Percentiles rank a stretch among this genome's conserved stretches.
Conservation (phyloP, 2,797 vertebrate genomes). For the Lateolabrax maculatus region DNA sequence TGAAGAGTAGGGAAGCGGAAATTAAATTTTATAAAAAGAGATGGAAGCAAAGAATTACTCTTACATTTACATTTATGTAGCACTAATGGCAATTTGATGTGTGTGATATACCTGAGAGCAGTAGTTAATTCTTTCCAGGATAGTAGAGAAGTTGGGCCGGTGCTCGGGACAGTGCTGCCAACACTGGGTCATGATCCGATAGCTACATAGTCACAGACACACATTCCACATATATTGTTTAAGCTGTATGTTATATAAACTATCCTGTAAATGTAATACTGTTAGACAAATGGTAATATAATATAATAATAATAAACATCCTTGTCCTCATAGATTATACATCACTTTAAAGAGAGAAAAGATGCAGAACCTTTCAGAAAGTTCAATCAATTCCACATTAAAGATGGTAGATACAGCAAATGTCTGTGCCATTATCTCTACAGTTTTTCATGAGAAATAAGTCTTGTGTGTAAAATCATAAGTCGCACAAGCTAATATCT, state of each 20-base stretch:
- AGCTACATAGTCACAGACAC: slow-evolving; percentile 77
- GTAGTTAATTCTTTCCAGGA: slow-evolving; percentile 93
- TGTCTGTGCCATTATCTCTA: neutral
- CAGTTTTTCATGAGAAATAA: neutral
- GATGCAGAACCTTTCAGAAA: neutral
- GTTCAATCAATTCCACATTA: neutral
- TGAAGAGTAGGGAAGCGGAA: slow-evolving; percentile 7
- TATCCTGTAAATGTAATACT: neutral
- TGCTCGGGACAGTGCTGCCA: slow-evolving; percentile 96
- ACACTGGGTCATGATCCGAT: slow-evolving; percentile 94
- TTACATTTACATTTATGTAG: neutral
- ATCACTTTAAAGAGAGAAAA: neutral
- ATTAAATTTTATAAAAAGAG: neutral
- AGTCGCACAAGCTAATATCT: neutral
- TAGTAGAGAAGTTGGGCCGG: slow-evolving; percentile 91
- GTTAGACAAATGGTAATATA: neutral
- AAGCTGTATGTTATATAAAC: neutral
- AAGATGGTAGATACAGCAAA: neutral
- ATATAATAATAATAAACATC: neutral
- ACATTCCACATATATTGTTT: slow-evolving; percentile 2
- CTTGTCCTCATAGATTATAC: neutral
- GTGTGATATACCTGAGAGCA: slow-evolving; percentile 90
- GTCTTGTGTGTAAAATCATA: neutral
- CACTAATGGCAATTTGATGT: neutral
- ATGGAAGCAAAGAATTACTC: neutral